Percentiles rank a stretch among this genome's conserved stretches.
These are phyloP conservation scores for Pandemis heparana DNA, from an alignment of 2,888 invertebrate genomes.

Conservation along the genomic window DNA sequence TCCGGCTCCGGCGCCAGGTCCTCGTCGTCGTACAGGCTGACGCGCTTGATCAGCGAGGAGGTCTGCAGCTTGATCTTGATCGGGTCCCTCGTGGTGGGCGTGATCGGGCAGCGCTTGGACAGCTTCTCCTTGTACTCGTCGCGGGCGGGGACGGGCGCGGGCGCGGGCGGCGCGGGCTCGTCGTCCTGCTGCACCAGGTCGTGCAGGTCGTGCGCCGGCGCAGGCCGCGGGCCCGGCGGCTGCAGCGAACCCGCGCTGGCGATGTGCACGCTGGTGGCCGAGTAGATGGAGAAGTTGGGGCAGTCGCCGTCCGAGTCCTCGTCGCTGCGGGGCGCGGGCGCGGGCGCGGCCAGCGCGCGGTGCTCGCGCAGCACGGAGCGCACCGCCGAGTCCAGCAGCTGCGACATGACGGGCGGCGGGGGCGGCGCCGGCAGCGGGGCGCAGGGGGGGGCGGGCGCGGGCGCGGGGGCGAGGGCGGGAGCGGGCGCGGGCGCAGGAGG, in stretches of 20 bases:
- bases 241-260: conserved; percentile 77
- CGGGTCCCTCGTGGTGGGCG: conserved; percentile 71
- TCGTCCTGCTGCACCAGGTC: conserved; percentile 65
- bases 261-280: conserved; percentile 91
- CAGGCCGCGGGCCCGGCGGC: conserved; percentile 44
- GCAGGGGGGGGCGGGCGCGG: conserved; percentile 23
- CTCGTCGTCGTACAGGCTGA: conserved; percentile 85
- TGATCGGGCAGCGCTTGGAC: conserved; percentile 73
- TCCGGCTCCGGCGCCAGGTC: conserved; percentile 61
- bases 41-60: conserved; percentile 82
- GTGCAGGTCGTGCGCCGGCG: conserved; percentile 50
- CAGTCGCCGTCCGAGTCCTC: conserved; percentile 89
- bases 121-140: conserved; percentile 72
- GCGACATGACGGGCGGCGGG: conserved; percentile 64
- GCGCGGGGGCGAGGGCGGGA: conserved; percentile 25
- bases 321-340: conserved; percentile 59
- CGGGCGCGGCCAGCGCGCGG: conserved; percentile 56
- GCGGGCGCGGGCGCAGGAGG: conserved; percentile 9
- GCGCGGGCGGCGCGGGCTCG: conserved; percentile 48
- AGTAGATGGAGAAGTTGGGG: conserved; percentile 94
- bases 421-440: conserved; percentile 24
- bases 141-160: conserved; percentile 44
- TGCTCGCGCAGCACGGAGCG: conserved; percentile 71
- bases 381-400: conserved; percentile 48
- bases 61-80: conserved; percentile 77